Base-by-base conservation (phyloP, 2,797 vertebrate genomes). In the Manis crassicaudata region DNA sequence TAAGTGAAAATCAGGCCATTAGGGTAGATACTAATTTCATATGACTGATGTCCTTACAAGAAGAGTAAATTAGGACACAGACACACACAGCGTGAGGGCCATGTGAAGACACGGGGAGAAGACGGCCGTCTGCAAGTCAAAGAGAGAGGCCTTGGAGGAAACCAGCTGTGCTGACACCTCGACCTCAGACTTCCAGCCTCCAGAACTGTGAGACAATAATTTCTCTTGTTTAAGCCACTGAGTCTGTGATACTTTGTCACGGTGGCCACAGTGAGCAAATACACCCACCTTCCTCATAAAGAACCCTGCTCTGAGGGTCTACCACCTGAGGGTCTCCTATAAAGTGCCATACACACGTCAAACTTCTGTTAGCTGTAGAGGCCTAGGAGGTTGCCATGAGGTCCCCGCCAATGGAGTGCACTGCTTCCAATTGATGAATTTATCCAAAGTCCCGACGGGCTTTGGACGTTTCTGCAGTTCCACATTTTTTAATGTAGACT, bases 291-390 rank as follows among this genome's bases (percentile, higher is more conserved):
- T 0, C 6, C 7, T 68, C 10, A 12, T 10, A 21, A 75, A 0
- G 32, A 82, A 60, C 43, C 16, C 23, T 58, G 10, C 21, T 10
- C 27, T 40, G 5, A 43, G 29, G 25, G 12, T 18, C 27, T 23
- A 21, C 1, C 27, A 14, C 0, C 0, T 32, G 46, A 25, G 25
- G 62, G 8, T 56, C 43, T 35, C 25, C 9, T 4, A 16, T 0
- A 10, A 40, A 35, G 16, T 3, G 1, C 5, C 32, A 23, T 2
- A 18, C 17, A 56, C 32, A 12, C 32, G 43, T 62, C 76, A 62
- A 58, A 77, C 50, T 80, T 83, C 18, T 63, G 8, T 7, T 46
- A n/a, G 68, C 68, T 7, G 25, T 25, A 37, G 50, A 56, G n/a
- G 27, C 37, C 25, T 72, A 32, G 84, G 67, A 29, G 50, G 43